A percentile compares a stretch with the other conserved stretches of the same genome.
Evolutionary conservation across 2,888 invertebrate genomes (phyloP).

Genomic region (Pycnomerus fuliginosus): DNA sequence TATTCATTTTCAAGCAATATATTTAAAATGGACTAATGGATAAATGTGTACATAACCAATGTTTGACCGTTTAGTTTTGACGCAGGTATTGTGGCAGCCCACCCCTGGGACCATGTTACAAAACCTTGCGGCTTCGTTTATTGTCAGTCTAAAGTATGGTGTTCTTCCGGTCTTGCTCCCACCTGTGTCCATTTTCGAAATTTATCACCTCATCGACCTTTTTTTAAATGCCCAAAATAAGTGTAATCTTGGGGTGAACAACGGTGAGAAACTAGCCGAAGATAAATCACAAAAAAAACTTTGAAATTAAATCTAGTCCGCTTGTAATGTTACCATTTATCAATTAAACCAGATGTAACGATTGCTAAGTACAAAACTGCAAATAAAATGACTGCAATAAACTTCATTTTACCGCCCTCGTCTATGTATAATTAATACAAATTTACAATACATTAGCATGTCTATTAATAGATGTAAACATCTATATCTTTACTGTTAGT

Average conservation of each 20-base stretch:
- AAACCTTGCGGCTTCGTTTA: conserved; percentile 41
- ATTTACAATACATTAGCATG: conserved; percentile 21
- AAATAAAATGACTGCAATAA: conserved; percentile 8
- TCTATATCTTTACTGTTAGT: conserved; percentile 15
- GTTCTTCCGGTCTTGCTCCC: conserved; percentile 38
- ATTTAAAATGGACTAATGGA: conserved; percentile 47
- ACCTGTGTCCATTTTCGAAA: conserved; percentile 23
- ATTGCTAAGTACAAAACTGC: conserved; percentile 8
- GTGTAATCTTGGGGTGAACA: no score
- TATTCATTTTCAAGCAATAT: conserved; percentile 46
- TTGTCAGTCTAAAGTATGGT: conserved; percentile 40
- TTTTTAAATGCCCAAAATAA: no score
- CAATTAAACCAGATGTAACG: not conserved
- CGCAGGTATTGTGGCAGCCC: conserved; percentile 45
- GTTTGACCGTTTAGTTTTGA: conserved; percentile 45
- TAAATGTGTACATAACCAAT: conserved; percentile 48
- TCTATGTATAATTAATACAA: conserved; percentile 19
- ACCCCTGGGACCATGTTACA: conserved; percentile 42
- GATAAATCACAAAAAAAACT: not conserved
- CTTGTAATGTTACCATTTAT: no score
- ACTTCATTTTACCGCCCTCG: conserved; percentile 9
- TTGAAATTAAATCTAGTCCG: no score
- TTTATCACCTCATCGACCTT: conserved; percentile 26
- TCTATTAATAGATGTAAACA: conserved; percentile 22
- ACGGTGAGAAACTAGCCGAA: no score